Evolutionary conservation across 2,113 vertebrate genomes (phyloP), one percentile per base, ranked within the genome.

Genomic region (Callipepla squamata): DNA sequence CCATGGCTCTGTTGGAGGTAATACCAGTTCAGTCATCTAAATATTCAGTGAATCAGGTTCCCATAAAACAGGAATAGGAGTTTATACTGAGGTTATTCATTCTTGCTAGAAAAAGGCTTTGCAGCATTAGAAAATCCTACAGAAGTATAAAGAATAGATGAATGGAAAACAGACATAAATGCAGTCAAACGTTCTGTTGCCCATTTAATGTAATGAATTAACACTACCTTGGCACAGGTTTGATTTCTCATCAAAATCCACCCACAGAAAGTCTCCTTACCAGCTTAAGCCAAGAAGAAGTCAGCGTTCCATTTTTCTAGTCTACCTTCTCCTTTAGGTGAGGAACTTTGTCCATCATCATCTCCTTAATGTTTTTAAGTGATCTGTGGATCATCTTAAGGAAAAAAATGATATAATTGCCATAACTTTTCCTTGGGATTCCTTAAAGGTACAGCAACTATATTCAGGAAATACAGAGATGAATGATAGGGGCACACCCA

Each of bases 1-100:
- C 34, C 58, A 34, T 44, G 83, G 23, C 30, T 66, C 40, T 40
- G 5, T 40, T 20, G 38, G 8, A 8, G 87, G 9, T 78, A 79
- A 75, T 16, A 44, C 14, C 40, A 61, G 32, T n/a, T 80, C 66
- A n/a, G 32, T 42, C n/a, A 70, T 13, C 44, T 85, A 78, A 75
- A 61, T 58, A 65, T 23, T 18, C 14, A 34, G 30, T 44, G 17
- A 11, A 72, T 85, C 53, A 62, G 13, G 65, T 59, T 80, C 48
- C 20, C 65, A 74, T 38, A 86, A 94, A 92, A 87, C 1, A 84
- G 21, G 19, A 40, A 65, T 53, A 78, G 94, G n/a, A 76, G 59
- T 47, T 85, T 70, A 59, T 8, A 73, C 6, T 26, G 20, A 87
- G 70, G 73, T 65, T 40, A 53, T 25, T 69, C 0, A 0, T 32